Percentiles rank a stretch among this genome's conserved stretches.
phyloP scores from a whole-genome alignment of 92 coral and sea anemone species.

The Hydrozoanthus gracilis region DNA sequence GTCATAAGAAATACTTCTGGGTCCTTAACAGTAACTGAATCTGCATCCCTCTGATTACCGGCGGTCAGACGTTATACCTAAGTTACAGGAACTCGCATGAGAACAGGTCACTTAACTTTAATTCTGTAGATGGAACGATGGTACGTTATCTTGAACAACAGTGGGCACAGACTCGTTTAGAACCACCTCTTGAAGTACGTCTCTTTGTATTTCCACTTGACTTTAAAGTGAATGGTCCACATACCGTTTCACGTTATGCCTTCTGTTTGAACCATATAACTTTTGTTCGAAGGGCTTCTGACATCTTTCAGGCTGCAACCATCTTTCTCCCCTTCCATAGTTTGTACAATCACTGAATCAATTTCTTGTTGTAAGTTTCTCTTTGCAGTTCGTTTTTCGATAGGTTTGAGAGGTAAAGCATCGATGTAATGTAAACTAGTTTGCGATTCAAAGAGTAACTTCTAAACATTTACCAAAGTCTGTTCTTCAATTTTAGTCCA shows the following conservation, averaged over 20 bases:
- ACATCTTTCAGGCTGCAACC: constrained; percentile 44
- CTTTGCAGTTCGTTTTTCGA: constrained; percentile 39
- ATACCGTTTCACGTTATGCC: not conserved
- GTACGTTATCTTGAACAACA: constrained; percentile 1
- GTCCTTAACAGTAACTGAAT: too few relatives aligned
- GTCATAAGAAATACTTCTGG: too few relatives aligned
- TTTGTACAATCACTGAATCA: constrained; percentile 46
- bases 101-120: too few relatives aligned
- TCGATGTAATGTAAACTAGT: constrained; percentile 34
- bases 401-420: constrained; percentile 17
- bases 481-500: constrained; percentile 26
- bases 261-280: too few relatives aligned
- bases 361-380: constrained; percentile 32
- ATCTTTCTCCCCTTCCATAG: constrained; percentile 47
- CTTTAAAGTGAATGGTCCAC: constrained; percentile 3
- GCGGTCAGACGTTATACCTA: too few relatives aligned
- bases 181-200: not conserved
- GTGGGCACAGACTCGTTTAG: not conserved
- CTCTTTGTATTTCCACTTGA: not conserved
- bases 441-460: constrained; percentile 38
- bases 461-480: constrained; percentile 39
- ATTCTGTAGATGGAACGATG: not conserved
- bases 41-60: too few relatives aligned
- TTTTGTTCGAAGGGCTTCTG: not conserved
- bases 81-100: too few relatives aligned